A percentile compares a stretch with the other conserved stretches of the same genome.
Evolutionary conservation across 1,140 invertebrate species (phyloP).

Genomic region (Orussus abietinus): DNA sequence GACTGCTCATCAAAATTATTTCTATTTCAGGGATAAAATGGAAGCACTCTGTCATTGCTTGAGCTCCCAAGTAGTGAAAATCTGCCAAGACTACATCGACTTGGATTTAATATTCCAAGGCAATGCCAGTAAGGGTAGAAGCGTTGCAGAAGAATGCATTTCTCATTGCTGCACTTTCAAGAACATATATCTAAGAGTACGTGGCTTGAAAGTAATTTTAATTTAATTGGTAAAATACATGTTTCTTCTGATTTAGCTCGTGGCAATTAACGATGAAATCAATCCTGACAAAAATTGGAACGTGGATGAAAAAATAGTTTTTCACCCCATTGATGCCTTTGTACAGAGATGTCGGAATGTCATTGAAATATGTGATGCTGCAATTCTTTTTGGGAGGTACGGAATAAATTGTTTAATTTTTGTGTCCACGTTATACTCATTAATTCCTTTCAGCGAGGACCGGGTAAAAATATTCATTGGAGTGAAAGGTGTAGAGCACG

Average conservation of each 20-base stretch:
- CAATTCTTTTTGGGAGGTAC: conserved; percentile 69
- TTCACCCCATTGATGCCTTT: conserved; percentile 82
- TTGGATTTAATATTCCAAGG: conserved; percentile 69
- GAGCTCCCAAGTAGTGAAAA: conserved; percentile 77
- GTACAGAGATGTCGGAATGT: conserved; percentile 80
- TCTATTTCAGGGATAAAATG: conserved; percentile 56
- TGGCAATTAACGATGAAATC: conserved; percentile 32
- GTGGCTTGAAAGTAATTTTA: not conserved
- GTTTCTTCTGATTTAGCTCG: conserved; percentile 20
- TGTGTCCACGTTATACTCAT: no score
- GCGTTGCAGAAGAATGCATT: conserved; percentile 69
- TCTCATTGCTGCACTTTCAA: conserved; percentile 73
- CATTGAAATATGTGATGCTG: conserved; percentile 74
- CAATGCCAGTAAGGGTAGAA: conserved; percentile 60
- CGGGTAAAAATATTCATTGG: conserved; percentile 61
- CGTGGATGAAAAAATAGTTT: conserved; percentile 70
- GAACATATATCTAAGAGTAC: conserved; percentile 67
- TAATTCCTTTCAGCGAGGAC: conserved; percentile 53
- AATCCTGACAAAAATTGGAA: conserved; percentile 59
- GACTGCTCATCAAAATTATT: conserved; percentile 7
- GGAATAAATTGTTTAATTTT: conserved; percentile 8
- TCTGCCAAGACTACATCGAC: conserved; percentile 69
- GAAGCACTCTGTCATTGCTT: conserved; percentile 72
- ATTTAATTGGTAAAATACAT: not conserved
- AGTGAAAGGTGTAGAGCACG: conserved; percentile 67